Conservation (phyloP, 2,113 vertebrate species). For the Theristicus caerulescens region DNA sequence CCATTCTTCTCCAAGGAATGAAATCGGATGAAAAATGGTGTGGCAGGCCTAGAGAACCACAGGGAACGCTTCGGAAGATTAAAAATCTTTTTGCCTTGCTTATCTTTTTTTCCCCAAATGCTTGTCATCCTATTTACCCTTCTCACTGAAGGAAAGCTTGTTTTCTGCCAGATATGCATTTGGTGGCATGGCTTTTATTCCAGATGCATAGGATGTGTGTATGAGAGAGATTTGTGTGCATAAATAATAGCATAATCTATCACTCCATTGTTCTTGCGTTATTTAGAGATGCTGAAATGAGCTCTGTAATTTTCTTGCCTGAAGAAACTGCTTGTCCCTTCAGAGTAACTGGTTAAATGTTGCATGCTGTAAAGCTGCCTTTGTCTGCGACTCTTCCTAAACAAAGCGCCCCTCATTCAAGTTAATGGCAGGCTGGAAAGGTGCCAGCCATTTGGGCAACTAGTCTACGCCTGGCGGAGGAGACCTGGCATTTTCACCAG, state of each 20-base stretch:
- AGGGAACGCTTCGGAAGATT: neutral
- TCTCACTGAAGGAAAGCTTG: neutral
- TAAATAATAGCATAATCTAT: conserved; percentile 18
- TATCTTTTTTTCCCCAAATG: neutral
- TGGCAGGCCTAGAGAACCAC: neutral
- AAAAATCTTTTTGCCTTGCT: conserved; percentile 11
- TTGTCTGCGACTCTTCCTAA: neutral
- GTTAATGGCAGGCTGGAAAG: conserved; percentile 20
- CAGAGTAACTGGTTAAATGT: neutral
- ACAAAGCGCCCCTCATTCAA: conserved; percentile 29
- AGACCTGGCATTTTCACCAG: neutral
- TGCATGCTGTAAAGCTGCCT: neutral
- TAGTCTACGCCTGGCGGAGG: neutral
- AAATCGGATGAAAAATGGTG: neutral
- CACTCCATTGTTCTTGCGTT: neutral
- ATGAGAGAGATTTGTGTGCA: conserved; percentile 27
- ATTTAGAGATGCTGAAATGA: conserved; percentile 56
- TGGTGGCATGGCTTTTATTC: neutral
- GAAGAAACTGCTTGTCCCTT: conserved; percentile 55
- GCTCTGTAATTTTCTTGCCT: conserved; percentile 62
- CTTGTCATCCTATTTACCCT: neutral
- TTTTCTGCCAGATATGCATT: neutral
- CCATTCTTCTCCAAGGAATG: neutral
- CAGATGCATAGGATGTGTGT: conserved; percentile 23
- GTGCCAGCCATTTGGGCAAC: neutral